These are phyloP conservation scores for Tokudaia muenninki DNA, from an alignment of 2,797 vertebrate species.

Conservation along the genomic window DNA sequence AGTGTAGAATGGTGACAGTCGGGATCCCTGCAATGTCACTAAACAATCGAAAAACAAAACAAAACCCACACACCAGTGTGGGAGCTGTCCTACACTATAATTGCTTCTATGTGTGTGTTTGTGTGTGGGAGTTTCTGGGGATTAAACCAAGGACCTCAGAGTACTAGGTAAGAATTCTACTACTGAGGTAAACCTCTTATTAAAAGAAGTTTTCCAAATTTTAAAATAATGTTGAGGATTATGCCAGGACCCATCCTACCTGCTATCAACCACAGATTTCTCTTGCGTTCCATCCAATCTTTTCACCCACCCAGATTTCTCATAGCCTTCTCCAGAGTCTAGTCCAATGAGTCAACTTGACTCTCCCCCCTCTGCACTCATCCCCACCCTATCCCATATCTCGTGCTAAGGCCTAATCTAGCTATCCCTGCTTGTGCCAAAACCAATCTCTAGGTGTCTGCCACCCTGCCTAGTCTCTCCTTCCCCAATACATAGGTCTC, in stretches of 20 bases:
- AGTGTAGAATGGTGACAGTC: background rate
- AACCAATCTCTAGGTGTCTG: background rate
- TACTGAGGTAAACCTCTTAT: background rate
- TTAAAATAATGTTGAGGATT: background rate
- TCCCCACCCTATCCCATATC: background rate
- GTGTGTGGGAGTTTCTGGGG: background rate
- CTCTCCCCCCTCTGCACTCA: background rate
- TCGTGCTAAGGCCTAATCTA: background rate
- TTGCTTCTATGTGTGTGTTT: background rate
- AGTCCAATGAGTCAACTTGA: background rate
- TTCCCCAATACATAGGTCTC: background rate
- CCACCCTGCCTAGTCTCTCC: background rate
- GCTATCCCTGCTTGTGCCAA: background rate
- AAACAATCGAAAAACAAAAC: background rate
- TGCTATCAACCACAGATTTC: background rate
- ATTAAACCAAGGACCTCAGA: background rate
- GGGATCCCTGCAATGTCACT: background rate
- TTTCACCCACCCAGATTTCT: background rate
- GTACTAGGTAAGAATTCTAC: background rate
- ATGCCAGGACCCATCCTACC: background rate
- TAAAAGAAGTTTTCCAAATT: conserved; percentile 19
- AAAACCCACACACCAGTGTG: background rate
- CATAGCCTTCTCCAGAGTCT: background rate
- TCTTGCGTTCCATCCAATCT: background rate
- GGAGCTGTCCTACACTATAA: background rate